Evolutionary conservation across 2,888 invertebrate species (phyloP), one percentile per base, ranked within the genome.

Genomic region (Sarcophaga carnaria): DNA sequence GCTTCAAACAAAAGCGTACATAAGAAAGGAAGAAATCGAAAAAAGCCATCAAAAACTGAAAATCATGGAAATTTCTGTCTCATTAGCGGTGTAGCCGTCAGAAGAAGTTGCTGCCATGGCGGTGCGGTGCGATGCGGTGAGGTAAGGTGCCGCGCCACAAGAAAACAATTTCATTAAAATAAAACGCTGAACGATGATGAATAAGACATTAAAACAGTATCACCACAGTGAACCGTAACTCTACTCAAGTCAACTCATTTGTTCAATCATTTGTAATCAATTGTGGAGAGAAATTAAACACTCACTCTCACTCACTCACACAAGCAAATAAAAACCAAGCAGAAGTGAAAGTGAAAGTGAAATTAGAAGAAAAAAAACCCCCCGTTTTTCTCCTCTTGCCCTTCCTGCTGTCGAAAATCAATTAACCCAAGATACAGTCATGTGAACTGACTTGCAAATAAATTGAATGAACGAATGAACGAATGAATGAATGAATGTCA

Each of bases 381-480:
- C 2, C 22, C 22, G 22, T 22, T 59, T 59, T 59, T 22, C 8
- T 37, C 49, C 22, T 47, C 22, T 12, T 54, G 6, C 17, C 54
- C 25, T 37, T 8, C 37, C 37, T 37, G 37, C 37, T 10, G 37
- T 2, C 17, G 64, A 64, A 64, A 66, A 72, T 72, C 59, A 80
- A 72, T 66, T 66, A 80, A 80, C n/a, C n/a, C 12, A 12, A 37
- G n/a, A 37, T 64, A 20, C 20, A 14, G 12, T 59, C 71, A 45
- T 63, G 71, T 79, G 64, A 64, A 71, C 17, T 71, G 79, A 71
- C 79, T 45, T 54, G 64, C 54, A 79, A 79, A 49, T 71, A 20
- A 25, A 47, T n/a, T 64, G 66, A 25, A 59, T 25, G 37, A 76
- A 54, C 10, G 4, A 76, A 14, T 45, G 10, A 14, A 14, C 4